Evolutionary conservation across 2,888 invertebrate species (phyloP).

Genomic region (Aquatica leii): DNA sequence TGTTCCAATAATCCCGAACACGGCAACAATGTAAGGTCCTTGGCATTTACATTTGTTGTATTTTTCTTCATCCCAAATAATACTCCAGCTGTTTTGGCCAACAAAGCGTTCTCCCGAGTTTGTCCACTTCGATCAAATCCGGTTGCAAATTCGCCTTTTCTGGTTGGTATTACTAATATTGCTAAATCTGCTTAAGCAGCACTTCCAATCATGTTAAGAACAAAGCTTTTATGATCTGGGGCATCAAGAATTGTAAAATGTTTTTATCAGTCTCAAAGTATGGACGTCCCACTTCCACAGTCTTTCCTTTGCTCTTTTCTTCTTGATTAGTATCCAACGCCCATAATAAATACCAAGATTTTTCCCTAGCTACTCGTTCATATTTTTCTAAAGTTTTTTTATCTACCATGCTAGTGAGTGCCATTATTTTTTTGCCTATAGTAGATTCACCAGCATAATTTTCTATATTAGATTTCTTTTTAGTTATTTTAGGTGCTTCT

Average conservation of each 20-base stretch:
- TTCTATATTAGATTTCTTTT: slow-evolving; percentile 84
- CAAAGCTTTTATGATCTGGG: slow-evolving; percentile 99
- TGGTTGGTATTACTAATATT: slow-evolving; percentile 95
- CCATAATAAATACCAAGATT: slow-evolving; percentile 99
- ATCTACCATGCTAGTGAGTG: slow-evolving; percentile 98
- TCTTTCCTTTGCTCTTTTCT: slow-evolving; percentile 95
- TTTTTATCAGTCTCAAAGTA: slow-evolving; percentile 99
- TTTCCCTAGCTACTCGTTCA: slow-evolving; percentile 98
- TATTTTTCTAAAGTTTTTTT: slow-evolving; percentile 99
- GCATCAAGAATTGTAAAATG: slow-evolving; percentile 99
- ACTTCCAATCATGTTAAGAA: slow-evolving; percentile 98
- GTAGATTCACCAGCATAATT: slow-evolving; percentile 99
- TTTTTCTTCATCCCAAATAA: slow-evolving; percentile 91
- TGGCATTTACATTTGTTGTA: slow-evolving; percentile 66
- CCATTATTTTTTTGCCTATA: slow-evolving; percentile 99
- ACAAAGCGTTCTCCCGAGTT: slow-evolving; percentile 99
- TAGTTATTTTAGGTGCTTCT: slow-evolving; percentile 69
- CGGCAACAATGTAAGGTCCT: slow-evolving; percentile 97
- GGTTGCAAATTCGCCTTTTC: slow-evolving; percentile 99
- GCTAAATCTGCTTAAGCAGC: slow-evolving; percentile 97
- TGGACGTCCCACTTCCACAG: slow-evolving; percentile 98
- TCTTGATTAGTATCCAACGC: slow-evolving; percentile 98
- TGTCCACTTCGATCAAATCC: slow-evolving; percentile 99
- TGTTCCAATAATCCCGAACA: slow-evolving; percentile 97
- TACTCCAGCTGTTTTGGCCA: slow-evolving; percentile 99